Evolutionary conservation across 2,113 vertebrate species (phyloP).

Genomic region (Crocuta crocuta): DNA sequence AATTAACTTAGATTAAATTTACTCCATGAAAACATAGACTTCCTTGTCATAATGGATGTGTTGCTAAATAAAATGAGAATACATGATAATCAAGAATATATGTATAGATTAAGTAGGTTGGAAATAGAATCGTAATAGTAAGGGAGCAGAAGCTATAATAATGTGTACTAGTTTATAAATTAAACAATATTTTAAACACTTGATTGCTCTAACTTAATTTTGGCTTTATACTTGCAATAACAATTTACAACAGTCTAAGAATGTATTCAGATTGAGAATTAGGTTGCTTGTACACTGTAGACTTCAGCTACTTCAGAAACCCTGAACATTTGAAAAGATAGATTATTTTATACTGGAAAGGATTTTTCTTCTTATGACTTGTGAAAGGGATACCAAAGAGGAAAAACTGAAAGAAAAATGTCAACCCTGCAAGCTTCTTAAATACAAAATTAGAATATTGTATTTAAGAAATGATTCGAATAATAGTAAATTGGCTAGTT

Average conservation of each 20-base stretch:
- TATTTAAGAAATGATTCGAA: background rate
- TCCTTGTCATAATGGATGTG: background rate
- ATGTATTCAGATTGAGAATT: background rate
- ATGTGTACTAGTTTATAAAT: background rate
- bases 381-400: background rate
- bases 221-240: conserved; percentile 16
- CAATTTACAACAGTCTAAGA: background rate
- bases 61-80: background rate
- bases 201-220: conserved; percentile 41
- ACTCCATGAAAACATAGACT: background rate
- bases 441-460: background rate
- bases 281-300: background rate
- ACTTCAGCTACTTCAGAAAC: background rate
- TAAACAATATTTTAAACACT: background rate
- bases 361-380: background rate
- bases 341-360: conserved; percentile 25
- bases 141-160: background rate
- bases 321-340: background rate
- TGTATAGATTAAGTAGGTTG: background rate
- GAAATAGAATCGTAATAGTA: background rate
- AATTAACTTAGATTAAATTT: background rate
- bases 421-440: background rate
- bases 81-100: background rate
- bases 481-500: background rate
- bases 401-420: background rate